phyloP scores from a whole-genome alignment of 2,888 invertebrate genomes.

The Ceratothoa steindachneri region DNA sequence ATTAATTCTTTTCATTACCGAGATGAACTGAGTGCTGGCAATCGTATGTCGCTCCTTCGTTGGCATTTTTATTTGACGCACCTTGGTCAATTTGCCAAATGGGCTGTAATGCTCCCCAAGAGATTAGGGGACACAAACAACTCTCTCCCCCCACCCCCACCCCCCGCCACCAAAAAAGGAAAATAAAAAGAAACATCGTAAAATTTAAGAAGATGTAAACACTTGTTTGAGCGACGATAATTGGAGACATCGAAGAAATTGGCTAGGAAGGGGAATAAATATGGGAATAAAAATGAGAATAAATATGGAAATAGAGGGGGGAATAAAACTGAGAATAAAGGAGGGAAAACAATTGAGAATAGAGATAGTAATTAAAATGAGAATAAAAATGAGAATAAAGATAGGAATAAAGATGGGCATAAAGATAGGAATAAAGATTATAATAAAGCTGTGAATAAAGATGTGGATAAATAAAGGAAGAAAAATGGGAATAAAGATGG shows the following conservation, averaged over 20 bases:
- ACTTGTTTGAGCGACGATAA: not conserved
- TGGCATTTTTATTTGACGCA: constrained; percentile 44
- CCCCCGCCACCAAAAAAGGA: not conserved
- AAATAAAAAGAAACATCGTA: not conserved
- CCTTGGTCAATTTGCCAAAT: constrained; percentile 34
- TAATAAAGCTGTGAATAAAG: not conserved
- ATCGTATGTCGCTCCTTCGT: constrained; percentile 26
- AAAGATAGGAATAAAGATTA: not conserved
- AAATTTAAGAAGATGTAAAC: not conserved
- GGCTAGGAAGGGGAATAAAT: too few relatives aligned
- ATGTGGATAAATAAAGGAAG: not conserved
- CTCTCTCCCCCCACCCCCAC: too few relatives aligned
- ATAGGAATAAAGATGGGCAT: not conserved
- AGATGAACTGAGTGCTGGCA: constrained; percentile 38
- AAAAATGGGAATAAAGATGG: not conserved
- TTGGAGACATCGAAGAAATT: too few relatives aligned
- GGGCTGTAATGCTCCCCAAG: constrained; percentile 20
- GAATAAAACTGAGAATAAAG: not conserved
- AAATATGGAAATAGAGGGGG: too few relatives aligned
- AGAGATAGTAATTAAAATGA: not conserved
- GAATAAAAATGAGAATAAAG: too few relatives aligned
- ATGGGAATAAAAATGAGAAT: too few relatives aligned
- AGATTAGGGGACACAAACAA: not conserved
- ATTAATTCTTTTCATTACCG: constrained; percentile 42
- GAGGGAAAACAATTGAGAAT: not conserved